phyloP scores from a whole-genome alignment of 2,113 vertebrate species.

The Gopherus flavomarginatus region DNA sequence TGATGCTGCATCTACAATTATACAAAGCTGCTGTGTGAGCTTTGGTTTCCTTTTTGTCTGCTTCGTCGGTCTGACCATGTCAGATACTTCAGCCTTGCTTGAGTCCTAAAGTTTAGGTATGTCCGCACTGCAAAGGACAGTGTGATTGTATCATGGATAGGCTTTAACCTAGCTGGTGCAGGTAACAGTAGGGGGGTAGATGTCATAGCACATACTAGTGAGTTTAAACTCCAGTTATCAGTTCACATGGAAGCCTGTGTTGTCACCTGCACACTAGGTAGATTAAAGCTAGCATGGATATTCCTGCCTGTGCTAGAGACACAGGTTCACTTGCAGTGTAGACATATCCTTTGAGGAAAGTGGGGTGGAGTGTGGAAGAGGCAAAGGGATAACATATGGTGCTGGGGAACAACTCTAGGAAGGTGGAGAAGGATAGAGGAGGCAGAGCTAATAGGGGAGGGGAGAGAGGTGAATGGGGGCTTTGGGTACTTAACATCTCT shows the following conservation, averaged over 20 bases:
- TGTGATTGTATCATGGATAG: neutral
- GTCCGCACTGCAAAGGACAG: neutral
- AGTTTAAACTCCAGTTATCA: neutral
- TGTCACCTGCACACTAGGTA: fast-evolving
- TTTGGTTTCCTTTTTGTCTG: neutral
- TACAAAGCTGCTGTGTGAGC: fast-evolving
- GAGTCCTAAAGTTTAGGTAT: neutral
- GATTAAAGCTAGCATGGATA: neutral
- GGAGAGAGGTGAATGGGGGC: neutral
- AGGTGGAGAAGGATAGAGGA: neutral
- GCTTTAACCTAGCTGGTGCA: neutral
- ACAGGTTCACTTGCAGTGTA: neutral
- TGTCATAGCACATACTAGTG: neutral
- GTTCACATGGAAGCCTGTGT: neutral
- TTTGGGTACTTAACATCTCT: neutral
- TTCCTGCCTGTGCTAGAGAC: neutral
- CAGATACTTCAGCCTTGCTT: neutral
- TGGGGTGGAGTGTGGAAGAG: neutral
- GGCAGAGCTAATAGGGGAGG: neutral
- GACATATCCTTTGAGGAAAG: neutral
- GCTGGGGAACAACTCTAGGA: neutral
- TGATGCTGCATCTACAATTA: fast-evolving
- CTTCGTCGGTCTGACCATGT: neutral
- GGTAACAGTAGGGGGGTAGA: neutral
- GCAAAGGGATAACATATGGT: neutral